Base-by-base conservation (phyloP, 2,797 vertebrate species). In the Halcyon leucocephala region DNA sequence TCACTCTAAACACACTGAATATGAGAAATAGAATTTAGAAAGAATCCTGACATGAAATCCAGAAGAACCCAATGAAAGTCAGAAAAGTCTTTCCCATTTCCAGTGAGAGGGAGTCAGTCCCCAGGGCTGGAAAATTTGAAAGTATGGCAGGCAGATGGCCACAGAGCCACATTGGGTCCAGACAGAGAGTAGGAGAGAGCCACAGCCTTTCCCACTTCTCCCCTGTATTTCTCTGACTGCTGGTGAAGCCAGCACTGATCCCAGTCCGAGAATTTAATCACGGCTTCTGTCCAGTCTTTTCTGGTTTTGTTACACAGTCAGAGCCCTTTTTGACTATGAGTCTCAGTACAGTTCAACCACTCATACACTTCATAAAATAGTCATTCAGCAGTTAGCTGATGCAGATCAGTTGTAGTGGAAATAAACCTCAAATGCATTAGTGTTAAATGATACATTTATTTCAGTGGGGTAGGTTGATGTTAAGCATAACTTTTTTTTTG, bases 101-200 rank as follows among this genome's bases (percentile, higher is more conserved):
- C 42, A 44, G 12, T 2, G 7, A 64, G 26, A 52, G 12, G 33
- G 10, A 82, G 7, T 35, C 2, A 4, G 14, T 42, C 69, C 5
- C 41, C 46, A 57, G 15, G 37, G 42, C 16, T 42, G 42, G 16
- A 42, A 42, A 18, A 42, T 42, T 17, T 42, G 41, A 42, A 17
- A 18, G 42, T 42, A 42, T 42, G 42, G 52, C 9, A 28, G 78
- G 46, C 5, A 1, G 24, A 15, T 19, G 12, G 8, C 35, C 29
- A 21, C 1, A 1, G 7, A 78, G 31, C 13, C 26, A 33, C 17
- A 12, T 10, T 7, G 25, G 7, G 4, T 12, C 1, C 0, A 61
- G 64, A 41, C 0, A 25, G 52, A 72, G 12, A 72, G 12, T 4
- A 4, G 12, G 21, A 74, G 31, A 58, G 26, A 6, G 10, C 31